Conservation (phyloP, 2,888 invertebrate genomes). For the Drosophila testacea region DNA sequence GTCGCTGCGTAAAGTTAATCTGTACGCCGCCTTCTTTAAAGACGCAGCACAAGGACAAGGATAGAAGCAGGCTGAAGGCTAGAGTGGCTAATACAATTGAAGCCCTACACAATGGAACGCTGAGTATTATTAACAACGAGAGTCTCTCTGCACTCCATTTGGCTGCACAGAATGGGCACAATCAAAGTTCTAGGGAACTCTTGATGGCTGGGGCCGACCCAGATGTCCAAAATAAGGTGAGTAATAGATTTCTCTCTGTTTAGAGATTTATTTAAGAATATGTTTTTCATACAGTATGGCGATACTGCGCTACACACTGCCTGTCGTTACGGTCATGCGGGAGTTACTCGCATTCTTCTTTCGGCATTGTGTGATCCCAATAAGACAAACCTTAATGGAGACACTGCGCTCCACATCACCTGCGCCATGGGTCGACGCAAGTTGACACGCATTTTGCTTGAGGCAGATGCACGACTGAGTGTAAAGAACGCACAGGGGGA, state of each 20-base stretch:
- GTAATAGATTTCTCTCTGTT: slow-evolving; percentile 9
- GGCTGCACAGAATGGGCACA: slow-evolving; percentile 98
- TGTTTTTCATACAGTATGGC: slow-evolving; percentile 91
- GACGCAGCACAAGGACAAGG: slow-evolving; percentile 47
- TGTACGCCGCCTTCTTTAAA: slow-evolving; percentile 80
- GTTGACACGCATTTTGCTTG: slow-evolving; percentile 94
- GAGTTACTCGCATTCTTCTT: slow-evolving; percentile 96
- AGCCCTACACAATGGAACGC: slow-evolving; percentile 88
- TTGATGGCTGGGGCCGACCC: slow-evolving; percentile 94
- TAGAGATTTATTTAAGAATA: neutral
- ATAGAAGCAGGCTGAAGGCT: slow-evolving; percentile 72
- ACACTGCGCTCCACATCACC: slow-evolving; percentile 96
- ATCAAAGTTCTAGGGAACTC: slow-evolving; percentile 95
- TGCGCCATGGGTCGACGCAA: slow-evolving; percentile 97
- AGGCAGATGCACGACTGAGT: slow-evolving; percentile 91
- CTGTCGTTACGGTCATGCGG: slow-evolving; percentile 97
- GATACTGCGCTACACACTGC: slow-evolving; percentile 98
- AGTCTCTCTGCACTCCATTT: slow-evolving; percentile 98
- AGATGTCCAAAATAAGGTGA: slow-evolving; percentile 95
- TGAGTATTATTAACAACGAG: slow-evolving; percentile 91
- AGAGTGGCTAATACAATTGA: slow-evolving; percentile 76
- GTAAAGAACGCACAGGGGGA: slow-evolving; percentile 89
- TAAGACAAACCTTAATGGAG: slow-evolving; percentile 97
- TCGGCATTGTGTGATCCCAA: slow-evolving; percentile 94
- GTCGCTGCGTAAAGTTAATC: slow-evolving; percentile 91